Base-by-base conservation (phyloP, 2,797 vertebrate species). In the Phoebastria nigripes region DNA sequence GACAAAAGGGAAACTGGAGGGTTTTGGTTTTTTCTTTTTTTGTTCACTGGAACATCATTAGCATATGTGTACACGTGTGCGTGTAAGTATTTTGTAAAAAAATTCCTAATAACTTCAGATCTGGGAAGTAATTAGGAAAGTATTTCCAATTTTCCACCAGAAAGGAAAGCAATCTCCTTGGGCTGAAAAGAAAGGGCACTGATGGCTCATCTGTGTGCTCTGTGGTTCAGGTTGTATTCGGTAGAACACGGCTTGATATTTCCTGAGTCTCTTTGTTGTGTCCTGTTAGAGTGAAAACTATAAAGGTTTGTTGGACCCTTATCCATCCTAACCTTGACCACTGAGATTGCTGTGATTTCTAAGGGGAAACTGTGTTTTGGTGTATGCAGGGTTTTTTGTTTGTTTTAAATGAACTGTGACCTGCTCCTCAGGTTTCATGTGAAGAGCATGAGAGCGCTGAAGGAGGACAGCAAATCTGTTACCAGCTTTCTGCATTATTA, bases 1-100 rank as follows among this genome's bases (percentile, higher is more conserved):
- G 29, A 33, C 5, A 42, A 66, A 72, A 42, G 35, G 35, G 15
- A 6, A 42, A 49, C 11, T 15, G 21, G 7, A 31, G 16, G 2
- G 12, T 0, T 67, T 88, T 1, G 15, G 0, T 2, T 21, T 59
- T 26, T 54, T 28, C 5, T 56, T 49, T 2, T 55, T 70, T 88
- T 19, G 2, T 78, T 81, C 29, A 4, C 61, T 69, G 61, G 37
- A 28, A 41, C 16, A 21, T 81, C 24, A 19, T 58, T 54, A 51
- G 12, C 22, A 5, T 49, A 8, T 17, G 1, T 73, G 5, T 47
- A 59, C 15, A 3, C 19, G 29, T 26, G 4, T 54, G 22, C 4
- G 8, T 20, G 0, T 31, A 55, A 55, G 5, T 63, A n/a, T 73
- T 70, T 73, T 82, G 24, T 41, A 22, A 69, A 67, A 41, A 56